phyloP scores from a whole-genome alignment of 2,797 vertebrate genomes.

The Peromyscus nudipes region DNA sequence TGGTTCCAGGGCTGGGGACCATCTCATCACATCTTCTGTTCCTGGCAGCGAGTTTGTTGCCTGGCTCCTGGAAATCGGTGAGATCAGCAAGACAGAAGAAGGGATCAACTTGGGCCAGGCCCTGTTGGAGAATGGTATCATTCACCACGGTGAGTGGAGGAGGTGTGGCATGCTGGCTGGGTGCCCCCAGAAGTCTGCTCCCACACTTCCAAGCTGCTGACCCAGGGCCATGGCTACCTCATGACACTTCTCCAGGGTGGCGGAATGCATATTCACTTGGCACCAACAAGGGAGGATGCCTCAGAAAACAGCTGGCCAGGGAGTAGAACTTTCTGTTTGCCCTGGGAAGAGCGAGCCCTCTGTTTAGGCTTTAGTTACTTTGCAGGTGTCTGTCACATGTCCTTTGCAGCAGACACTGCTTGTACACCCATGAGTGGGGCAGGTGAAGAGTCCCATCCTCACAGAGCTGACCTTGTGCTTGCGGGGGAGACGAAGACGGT shows the following conservation, averaged over 20 bases:
- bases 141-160: conserved; percentile 95
- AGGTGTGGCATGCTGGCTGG: not conserved
- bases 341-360: not conserved
- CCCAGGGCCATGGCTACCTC: fast-evolving
- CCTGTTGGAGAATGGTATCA: conserved; percentile 98
- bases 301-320: not conserved
- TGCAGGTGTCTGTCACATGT: not conserved
- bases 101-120: conserved; percentile 99
- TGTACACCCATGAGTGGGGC: fast-evolving
- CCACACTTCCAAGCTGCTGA: fast-evolving
- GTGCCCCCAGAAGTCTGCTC: not conserved
- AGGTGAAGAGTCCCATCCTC: not conserved
- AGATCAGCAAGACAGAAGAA: conserved; percentile 98
- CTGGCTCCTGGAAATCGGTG: conserved; percentile 97
- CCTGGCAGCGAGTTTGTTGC: conserved; percentile 96
- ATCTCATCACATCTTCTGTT: conserved; percentile 66
- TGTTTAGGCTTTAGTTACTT: not conserved
- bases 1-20: not conserved
- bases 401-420: not conserved
- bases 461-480: not conserved
- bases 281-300: not conserved
- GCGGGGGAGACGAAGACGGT: not conserved
- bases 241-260: not conserved
- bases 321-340: not conserved
- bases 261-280: not conserved